Evolutionary conservation across 2,888 invertebrate species (phyloP).

Genomic region (Caenorhabditis wallacei): DNA sequence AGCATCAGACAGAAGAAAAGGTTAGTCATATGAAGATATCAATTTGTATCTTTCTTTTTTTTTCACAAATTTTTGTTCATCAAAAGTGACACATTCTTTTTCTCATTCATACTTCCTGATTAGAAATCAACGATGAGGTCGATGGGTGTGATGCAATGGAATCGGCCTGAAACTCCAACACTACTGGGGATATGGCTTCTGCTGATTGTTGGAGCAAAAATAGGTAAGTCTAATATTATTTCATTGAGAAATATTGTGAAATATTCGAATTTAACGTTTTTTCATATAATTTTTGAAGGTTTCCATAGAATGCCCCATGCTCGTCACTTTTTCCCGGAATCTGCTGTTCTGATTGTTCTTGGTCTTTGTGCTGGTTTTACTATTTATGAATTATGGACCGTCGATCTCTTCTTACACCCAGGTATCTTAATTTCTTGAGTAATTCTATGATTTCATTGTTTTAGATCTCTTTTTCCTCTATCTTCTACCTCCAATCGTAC

Average conservation of each 20-base stretch:
- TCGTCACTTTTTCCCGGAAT: constrained; percentile 73
- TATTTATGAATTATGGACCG: constrained; percentile 68
- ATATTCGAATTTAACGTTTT: neutral
- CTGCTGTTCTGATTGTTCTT: constrained; percentile 73
- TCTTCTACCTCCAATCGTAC: constrained; percentile 97
- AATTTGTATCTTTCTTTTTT: neutral
- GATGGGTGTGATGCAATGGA: constrained; percentile 70
- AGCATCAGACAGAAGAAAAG: constrained; percentile 30
- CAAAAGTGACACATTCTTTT: constrained; percentile 5
- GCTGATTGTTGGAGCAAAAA: constrained; percentile 72
- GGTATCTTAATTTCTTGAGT: too few species aligned
- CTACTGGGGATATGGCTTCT: constrained; percentile 76
- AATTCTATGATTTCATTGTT: constrained; percentile 83
- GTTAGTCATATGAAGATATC: constrained; percentile 10
- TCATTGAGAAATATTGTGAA: neutral
- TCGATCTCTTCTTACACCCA: constrained; percentile 75
- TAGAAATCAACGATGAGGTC: constrained; percentile 17
- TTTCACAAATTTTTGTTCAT: constrained; percentile 1
- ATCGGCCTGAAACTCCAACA: constrained; percentile 77
- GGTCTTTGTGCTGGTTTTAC: constrained; percentile 72
- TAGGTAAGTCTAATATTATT: constrained; percentile 59
- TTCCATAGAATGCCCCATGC: constrained; percentile 69
- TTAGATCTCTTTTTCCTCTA: constrained; percentile 96
- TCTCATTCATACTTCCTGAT: neutral
- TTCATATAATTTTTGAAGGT: constrained; percentile 23